phyloP scores from a whole-genome alignment of 2,797 vertebrate species.

The Cuculus canorus region DNA sequence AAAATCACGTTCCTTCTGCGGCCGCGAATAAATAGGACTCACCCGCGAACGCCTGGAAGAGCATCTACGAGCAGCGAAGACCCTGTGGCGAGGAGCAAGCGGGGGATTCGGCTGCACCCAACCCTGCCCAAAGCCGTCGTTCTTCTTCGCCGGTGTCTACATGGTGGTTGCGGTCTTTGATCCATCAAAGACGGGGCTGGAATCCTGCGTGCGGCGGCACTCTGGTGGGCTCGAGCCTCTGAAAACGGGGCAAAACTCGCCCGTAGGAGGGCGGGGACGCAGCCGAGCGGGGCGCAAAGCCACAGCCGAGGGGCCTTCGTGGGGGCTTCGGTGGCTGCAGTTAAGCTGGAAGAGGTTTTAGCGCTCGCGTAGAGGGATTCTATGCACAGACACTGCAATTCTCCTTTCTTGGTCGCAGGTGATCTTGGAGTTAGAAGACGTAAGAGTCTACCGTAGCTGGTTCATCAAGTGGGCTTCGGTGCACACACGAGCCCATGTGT shows the following conservation, averaged over 20 bases:
- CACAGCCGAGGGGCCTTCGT: neutral
- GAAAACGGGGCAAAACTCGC: neutral
- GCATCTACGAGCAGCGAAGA: neutral
- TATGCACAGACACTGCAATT: neutral
- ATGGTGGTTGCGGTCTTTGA: neutral
- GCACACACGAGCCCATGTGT: neutral
- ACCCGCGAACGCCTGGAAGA: slow-evolving; percentile 1
- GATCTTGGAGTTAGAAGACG: neutral
- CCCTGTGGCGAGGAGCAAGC: neutral
- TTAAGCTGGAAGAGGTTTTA: neutral
- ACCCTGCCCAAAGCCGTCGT: neutral
- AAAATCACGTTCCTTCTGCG: neutral
- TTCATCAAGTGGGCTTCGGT: neutral
- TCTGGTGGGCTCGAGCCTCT: fast-evolving
- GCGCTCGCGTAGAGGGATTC: neutral
- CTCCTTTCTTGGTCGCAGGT: neutral
- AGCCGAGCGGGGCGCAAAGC: neutral
- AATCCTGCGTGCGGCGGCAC: neutral
- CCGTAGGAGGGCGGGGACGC: neutral
- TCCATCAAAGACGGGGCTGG: neutral
- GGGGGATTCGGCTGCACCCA: neutral
- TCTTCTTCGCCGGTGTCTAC: neutral
- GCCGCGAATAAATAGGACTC: neutral
- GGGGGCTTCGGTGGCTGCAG: neutral
- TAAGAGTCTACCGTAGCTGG: neutral